Evolutionary conservation across 2,888 invertebrate species (phyloP).

Genomic region (Sinhomidia bicolor): DNA sequence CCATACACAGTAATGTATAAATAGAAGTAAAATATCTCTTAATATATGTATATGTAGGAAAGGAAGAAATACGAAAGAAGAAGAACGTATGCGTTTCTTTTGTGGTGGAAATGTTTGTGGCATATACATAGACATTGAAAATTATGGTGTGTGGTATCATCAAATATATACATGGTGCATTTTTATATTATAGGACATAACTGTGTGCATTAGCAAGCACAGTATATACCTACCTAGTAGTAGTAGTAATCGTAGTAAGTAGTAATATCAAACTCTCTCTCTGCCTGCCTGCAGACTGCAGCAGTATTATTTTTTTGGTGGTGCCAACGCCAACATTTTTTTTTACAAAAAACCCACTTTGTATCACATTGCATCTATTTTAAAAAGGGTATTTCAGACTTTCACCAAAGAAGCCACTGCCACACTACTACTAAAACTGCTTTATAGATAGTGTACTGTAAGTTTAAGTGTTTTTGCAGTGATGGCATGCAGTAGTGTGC

Average conservation of each 20-base stretch:
- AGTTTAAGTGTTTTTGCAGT: neutral
- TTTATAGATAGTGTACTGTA: neutral
- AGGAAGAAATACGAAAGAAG: conserved; percentile 6
- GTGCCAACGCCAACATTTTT: conserved; percentile 30
- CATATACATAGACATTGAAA: conserved; percentile 27
- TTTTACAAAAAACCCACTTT: neutral
- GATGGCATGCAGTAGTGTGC: conserved; percentile 18
- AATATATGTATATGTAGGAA: conserved; percentile 27
- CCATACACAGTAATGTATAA: neutral
- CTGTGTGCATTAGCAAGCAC: too few species aligned
- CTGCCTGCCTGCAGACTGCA: conserved; percentile 2
- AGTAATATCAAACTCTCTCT: too few species aligned
- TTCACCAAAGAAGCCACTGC: neutral
- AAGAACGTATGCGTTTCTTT: neutral
- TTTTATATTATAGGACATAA: neutral
- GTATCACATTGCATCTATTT: conserved; percentile 28
- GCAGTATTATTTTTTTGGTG: conserved; percentile 26
- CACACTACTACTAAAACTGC: neutral
- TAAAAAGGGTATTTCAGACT: conserved; percentile 25
- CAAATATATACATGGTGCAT: neutral
- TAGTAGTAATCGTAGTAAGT: neutral
- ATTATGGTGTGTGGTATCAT: neutral
- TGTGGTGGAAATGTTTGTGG: neutral
- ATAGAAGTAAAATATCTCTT: too few species aligned
- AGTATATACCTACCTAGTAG: too few species aligned